Evolutionary conservation across 2,113 vertebrate species (phyloP), one percentile per base, ranked within the genome.

Genomic region (Fulica atra): DNA sequence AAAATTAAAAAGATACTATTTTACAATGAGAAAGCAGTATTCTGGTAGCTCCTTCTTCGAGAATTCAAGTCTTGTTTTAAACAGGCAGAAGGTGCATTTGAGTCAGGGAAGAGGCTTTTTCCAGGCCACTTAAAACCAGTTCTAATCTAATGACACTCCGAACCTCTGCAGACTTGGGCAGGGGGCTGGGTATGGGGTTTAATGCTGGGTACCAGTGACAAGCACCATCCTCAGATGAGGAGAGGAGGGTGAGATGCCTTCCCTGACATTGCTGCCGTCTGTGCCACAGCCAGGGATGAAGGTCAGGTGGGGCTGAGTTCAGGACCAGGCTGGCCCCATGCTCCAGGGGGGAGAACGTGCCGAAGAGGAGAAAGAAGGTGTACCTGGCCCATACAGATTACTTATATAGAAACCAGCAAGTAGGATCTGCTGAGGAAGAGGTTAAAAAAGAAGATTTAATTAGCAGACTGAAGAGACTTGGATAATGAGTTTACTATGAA

Each of bases 31-130:
- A 92, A 95, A 92, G 68, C 24, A 83, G 0, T 64, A 74, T 53
- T 53, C 56, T 65, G 35, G 26, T 61, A 51, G 31, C 42, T 59
- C 21, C 44, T 81, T 26, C 44, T 86, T 81, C 38, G 66, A 60
- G 17, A 83, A 94, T 66, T 74, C 36, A 63, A 86, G 53, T 13
- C 44, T 24, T 46, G 23, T 90, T 94, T 88, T 36, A 72, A 89
- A 59, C 2, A 70, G 16, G 36, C 21, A 89, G 17, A 85, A 81
- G 29, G 23, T 28, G 11, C 8, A 28, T 87, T 94, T 88, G 31
- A 82, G 10, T 44, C 50, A 71, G 26, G 18, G 14, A 64, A 71
- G 9, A 28, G 24, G 33, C 73, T 91, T 70, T 88, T 78, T 60
- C 33, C 29, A 90, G 48, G 57, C 29, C 46, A 63, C 35, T 89